A percentile compares a stretch with the other conserved stretches of the same genome.
phyloP scores from a whole-genome alignment of 2,113 vertebrate species.

The Channa argus region DNA sequence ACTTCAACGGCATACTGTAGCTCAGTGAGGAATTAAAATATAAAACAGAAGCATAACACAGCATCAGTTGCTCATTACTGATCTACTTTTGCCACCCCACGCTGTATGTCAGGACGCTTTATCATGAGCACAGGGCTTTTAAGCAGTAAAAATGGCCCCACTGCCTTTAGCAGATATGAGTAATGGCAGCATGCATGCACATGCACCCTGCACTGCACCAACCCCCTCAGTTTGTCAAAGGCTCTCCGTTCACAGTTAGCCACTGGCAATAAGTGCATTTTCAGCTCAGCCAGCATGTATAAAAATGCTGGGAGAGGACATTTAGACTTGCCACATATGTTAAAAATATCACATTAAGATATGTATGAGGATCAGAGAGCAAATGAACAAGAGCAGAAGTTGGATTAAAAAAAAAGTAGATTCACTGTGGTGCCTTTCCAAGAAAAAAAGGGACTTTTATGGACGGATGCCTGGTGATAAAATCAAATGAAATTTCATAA shows the following conservation, averaged over 20 bases:
- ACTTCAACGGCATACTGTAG: slow-evolving; percentile 40
- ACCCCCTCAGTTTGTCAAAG: slow-evolving; percentile 51
- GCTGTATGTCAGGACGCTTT: slow-evolving; percentile 54
- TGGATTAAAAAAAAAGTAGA: slow-evolving; percentile 35
- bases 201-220: slow-evolving; percentile 55
- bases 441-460: slow-evolving; percentile 18
- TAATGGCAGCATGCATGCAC: slow-evolving; percentile 62
- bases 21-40: slow-evolving; percentile 33
- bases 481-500: slow-evolving; percentile 35
- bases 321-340: slow-evolving; percentile 27
- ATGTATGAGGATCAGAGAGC: slow-evolving; percentile 32
- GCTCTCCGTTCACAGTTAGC: slow-evolving; percentile 62
- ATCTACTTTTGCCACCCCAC: slow-evolving; percentile 34
- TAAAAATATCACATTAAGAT: slow-evolving; percentile 31
- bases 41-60: slow-evolving; percentile 46
- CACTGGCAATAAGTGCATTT: slow-evolving; percentile 68
- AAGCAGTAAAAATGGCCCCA: slow-evolving; percentile 69
- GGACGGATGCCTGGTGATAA: slow-evolving; percentile 49
- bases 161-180: slow-evolving; percentile 55
- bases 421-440: slow-evolving; percentile 33
- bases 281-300: slow-evolving; percentile 49
- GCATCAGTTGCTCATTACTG: slow-evolving; percentile 46
- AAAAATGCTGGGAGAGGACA: slow-evolving; percentile 50
- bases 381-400: slow-evolving; percentile 31
- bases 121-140: slow-evolving; percentile 55